These are phyloP conservation scores for Conomelus anceps DNA, from an alignment of 2,888 invertebrate genomes.

Conservation along the genomic window DNA sequence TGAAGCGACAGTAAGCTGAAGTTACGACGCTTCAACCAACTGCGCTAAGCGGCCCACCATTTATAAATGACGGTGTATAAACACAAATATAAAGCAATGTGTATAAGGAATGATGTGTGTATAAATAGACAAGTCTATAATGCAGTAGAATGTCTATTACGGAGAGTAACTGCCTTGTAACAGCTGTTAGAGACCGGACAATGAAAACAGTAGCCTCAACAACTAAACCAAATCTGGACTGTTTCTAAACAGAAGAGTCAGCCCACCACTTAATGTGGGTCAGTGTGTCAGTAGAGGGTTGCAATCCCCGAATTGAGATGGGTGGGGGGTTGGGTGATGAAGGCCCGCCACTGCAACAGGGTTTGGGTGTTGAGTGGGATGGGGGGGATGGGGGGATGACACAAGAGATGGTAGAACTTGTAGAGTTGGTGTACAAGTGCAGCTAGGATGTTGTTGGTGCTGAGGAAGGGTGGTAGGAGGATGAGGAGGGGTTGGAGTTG, in stretches of 20 bases:
- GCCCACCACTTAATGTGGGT: neutral
- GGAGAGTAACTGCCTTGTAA: too few relatives aligned
- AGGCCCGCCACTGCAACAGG: neutral
- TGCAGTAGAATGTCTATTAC: too few relatives aligned
- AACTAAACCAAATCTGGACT: neutral
- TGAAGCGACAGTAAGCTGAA: too few relatives aligned
- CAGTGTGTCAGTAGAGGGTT: neutral
- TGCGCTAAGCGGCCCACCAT: too few relatives aligned
- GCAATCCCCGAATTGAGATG: neutral
- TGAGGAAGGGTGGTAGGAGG: neutral
- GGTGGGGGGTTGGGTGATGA: neutral
- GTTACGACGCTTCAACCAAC: too few relatives aligned
- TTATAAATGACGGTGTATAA: too few relatives aligned
- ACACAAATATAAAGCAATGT: too few relatives aligned
- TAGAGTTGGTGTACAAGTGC: neutral
- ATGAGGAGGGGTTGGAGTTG: neutral
- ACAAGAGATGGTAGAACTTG: slow-evolving; percentile 15
- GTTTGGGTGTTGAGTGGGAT: slow-evolving; percentile 21
- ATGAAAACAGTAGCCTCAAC: neutral
- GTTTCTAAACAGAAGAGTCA: neutral
- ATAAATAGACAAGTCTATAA: too few relatives aligned
- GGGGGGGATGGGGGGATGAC: neutral
- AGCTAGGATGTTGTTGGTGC: neutral
- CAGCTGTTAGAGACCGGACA: too few relatives aligned
- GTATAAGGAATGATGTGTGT: too few relatives aligned